A percentile compares a stretch with the other conserved stretches of the same genome.
Conservation (phyloP, 2,888 invertebrate genomes). For the Andrena hattorfiana region DNA sequence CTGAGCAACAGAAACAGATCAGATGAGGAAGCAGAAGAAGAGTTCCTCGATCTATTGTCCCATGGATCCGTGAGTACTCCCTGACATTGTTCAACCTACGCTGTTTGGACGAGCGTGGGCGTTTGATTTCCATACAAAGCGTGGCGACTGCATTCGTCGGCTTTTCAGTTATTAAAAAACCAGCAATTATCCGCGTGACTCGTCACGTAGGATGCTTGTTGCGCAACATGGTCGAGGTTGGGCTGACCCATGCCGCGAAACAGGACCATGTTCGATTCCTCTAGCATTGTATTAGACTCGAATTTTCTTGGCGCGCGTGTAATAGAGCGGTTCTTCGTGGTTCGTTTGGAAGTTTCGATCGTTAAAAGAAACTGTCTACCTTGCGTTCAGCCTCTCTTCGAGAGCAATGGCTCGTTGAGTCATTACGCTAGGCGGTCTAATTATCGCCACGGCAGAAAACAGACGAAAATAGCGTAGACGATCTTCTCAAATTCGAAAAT, state of each 20-base stretch:
- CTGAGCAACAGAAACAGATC: conserved; percentile 2
- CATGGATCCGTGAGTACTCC: background rate
- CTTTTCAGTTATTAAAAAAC: conserved; percentile 68
- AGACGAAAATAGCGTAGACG: background rate
- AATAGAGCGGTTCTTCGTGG: conserved; percentile 75
- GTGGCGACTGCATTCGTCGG: conserved; percentile 58
- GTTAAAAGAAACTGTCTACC: conserved; percentile 67
- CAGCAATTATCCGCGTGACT: conserved; percentile 52
- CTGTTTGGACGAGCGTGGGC: conserved; percentile 30
- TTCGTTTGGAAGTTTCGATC: conserved; percentile 77
- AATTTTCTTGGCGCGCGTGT: conserved; percentile 57
- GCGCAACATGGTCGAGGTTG: conserved; percentile 42
- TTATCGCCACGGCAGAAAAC: conserved; percentile 47
- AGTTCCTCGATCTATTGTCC: conserved; percentile 6
- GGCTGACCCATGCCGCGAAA: background rate
- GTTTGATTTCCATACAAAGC: conserved; percentile 74
- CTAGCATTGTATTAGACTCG: conserved; percentile 16
- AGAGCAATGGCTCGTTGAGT: conserved; percentile 66
- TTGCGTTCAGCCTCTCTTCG: conserved; percentile 55
- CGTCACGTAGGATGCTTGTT: conserved; percentile 38
- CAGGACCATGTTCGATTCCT: background rate
- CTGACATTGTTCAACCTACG: conserved; percentile 40
- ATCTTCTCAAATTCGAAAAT: background rate
- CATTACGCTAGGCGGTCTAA: conserved; percentile 63
- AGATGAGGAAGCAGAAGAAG: conserved; percentile 13